These are phyloP conservation scores for Tadarida brasiliensis DNA, from an alignment of 2,797 vertebrate species.

Conservation along the genomic window DNA sequence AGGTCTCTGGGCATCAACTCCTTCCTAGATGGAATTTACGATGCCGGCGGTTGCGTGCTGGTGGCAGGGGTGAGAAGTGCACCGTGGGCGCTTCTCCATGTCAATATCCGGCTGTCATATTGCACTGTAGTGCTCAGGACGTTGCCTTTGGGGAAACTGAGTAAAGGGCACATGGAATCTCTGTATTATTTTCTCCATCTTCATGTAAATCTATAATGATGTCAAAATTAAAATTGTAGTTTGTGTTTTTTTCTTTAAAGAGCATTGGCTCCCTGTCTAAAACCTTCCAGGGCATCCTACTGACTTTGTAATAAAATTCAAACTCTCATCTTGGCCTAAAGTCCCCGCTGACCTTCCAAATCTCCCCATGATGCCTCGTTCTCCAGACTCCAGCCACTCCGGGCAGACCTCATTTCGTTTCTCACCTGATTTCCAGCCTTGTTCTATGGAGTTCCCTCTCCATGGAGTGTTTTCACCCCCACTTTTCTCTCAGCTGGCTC, in stretches of 20 bases:
- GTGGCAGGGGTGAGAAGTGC: background rate
- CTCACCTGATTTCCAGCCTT: background rate
- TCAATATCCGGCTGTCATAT: background rate
- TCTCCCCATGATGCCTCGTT: background rate
- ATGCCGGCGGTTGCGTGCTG: rapidly evolving
- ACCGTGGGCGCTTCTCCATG: rapidly evolving
- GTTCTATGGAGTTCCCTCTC: background rate
- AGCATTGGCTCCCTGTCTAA: too few relatives aligned
- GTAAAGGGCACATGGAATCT: too few relatives aligned
- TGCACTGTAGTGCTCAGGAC: background rate
- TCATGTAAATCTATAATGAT: background rate
- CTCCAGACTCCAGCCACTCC: background rate
- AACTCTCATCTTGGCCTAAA: background rate
- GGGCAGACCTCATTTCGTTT: background rate
- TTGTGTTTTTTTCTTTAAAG: background rate
- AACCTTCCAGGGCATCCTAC: background rate
- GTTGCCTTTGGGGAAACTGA: background rate
- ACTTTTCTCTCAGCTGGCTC: background rate
- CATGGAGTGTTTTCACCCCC: background rate
- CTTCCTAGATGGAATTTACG: constrained; percentile 35
- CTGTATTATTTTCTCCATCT: background rate
- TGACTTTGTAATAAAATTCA: background rate
- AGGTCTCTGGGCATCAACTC: constrained; percentile 12
- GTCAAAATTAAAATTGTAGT: background rate
- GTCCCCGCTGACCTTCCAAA: background rate